Base-by-base conservation (phyloP, 2,113 vertebrate species). In the Peromyscus leucopus region DNA sequence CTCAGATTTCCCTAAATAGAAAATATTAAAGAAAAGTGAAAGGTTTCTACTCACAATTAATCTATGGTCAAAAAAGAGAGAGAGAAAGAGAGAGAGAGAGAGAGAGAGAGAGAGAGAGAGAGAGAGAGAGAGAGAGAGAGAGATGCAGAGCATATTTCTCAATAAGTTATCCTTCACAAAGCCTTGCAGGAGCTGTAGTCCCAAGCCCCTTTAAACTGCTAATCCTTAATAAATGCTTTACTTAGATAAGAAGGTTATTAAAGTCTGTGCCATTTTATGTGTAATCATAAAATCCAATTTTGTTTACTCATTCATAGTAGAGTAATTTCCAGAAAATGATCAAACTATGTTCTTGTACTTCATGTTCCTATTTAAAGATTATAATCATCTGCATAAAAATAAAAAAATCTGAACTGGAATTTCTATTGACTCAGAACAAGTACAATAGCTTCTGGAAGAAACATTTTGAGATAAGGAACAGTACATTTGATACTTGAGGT, bases 261-360 rank as follows among this genome's bases (percentile, higher is more conserved):
- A 88, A 92, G n/a, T 92, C 17, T 78, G 36, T 79, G 36, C 36
- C 48, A 89, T 84, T 95, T 97, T 76, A 87, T 72, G 76, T 16
- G 24, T 89, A 89, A 96, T 46, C 21, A 26, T 97, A 97, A 92
- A 89, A 78, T 80, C 65, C 46, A 84, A 57, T 96, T 96, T 94
- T 31, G 22, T 95, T 93, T 93, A 82, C 36, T 83, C 80, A 67
- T 96, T 95, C 92, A 7, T 93, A 46, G 91, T 92, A 85, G 39
- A 55, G 22, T 69, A 90, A 93, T 93, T 96, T 95, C 61, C 42
- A 94, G 89, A 91, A 95, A 92, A 95, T 31, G 46, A 69, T 75
- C 71, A 85, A 96, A 94, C 28, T 88, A 3, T 84, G 33, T 74
- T 89, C 79, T 96, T 69, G 51, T 74, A 72, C 65, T 69, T 93